These are phyloP conservation scores for Drosophila mercatorum DNA, from an alignment of 2,888 invertebrate genomes.

Conservation along the genomic window DNA sequence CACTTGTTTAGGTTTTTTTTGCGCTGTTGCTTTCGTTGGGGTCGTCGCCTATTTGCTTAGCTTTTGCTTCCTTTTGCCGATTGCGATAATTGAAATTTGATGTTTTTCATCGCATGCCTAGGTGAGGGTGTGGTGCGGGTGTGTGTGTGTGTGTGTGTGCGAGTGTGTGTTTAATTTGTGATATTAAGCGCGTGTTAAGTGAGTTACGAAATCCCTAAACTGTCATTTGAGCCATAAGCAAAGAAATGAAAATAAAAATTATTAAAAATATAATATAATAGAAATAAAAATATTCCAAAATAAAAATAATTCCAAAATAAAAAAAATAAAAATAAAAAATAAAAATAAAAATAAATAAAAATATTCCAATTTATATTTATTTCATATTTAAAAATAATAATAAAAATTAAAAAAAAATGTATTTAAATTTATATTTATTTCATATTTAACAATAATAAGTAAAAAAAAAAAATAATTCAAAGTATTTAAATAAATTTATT, in stretches of 20 bases:
- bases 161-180: slow-evolving; percentile 34
- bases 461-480: neutral
- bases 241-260: neutral
- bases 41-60: slow-evolving; percentile 56
- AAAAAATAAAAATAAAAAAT: too few species aligned
- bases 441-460: too few species aligned
- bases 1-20: slow-evolving; percentile 57
- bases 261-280: too few species aligned
- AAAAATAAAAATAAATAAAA: too few species aligned
- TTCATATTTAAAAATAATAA: too few species aligned
- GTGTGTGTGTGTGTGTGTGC: slow-evolving; percentile 11
- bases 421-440: too few species aligned
- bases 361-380: too few species aligned
- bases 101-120: slow-evolving; percentile 54
- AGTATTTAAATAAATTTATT: neutral
- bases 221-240: neutral
- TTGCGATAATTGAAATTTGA: slow-evolving; percentile 82
- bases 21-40: slow-evolving; percentile 38
- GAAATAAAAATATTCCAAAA: too few species aligned
- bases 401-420: too few species aligned
- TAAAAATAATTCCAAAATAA: too few species aligned
- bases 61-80: slow-evolving; percentile 55
- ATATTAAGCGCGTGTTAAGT: slow-evolving; percentile 6
- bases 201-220: slow-evolving; percentile 6
- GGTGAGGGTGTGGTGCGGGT: slow-evolving; percentile 8